Base-by-base conservation (phyloP, 2,888 invertebrate species). In the Pedicia rivosa region DNA sequence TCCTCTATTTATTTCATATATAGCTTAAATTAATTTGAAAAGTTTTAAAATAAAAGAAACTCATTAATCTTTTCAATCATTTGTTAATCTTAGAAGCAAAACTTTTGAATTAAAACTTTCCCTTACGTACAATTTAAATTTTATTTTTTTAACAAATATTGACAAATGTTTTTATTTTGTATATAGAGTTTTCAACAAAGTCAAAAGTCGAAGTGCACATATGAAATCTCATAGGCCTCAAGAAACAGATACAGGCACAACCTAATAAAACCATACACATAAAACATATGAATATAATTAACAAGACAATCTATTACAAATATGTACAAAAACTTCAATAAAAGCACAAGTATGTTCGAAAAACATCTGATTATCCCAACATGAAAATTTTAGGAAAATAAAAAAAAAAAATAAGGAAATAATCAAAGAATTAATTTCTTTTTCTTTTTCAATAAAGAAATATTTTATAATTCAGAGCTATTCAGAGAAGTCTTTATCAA, bases 121-220 rank as follows among this genome's bases (percentile, higher is more conserved):
- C n/a, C n/a, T n/a, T n/a, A n/a, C n/a, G n/a, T n/a, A n/a, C n/a
- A n/a, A n/a, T n/a, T n/a, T n/a, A n/a, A n/a, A n/a, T n/a, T n/a
- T n/a, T n/a, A n/a, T n/a, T 20, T 20, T 20, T 20, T 20, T 20
- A 8, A 20, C 8, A 20, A 20, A n/a, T n/a, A n/a, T n/a, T n/a
- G n/a, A n/a, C n/a, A n/a, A n/a, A n/a, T n/a, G n/a, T 19, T 22
- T 13, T 7, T 3, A 13, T 14, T 13, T 13, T 34, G 14, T 34
- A 17, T 70, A 50, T 78, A 94, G 92, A 73, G 80, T 91, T 64
- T 94, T 94, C 73, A 80, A 78, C 69, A 94, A 94, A 74, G 88
- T 94, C 59, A 92, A 94, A 72, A 95, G 94, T 70, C 80, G 95
- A 65, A 95, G 92, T 68, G 95, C 95, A 47, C 97, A 97, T 68